Conservation (phyloP, 2,113 vertebrate genomes). For the Callipepla californica region DNA sequence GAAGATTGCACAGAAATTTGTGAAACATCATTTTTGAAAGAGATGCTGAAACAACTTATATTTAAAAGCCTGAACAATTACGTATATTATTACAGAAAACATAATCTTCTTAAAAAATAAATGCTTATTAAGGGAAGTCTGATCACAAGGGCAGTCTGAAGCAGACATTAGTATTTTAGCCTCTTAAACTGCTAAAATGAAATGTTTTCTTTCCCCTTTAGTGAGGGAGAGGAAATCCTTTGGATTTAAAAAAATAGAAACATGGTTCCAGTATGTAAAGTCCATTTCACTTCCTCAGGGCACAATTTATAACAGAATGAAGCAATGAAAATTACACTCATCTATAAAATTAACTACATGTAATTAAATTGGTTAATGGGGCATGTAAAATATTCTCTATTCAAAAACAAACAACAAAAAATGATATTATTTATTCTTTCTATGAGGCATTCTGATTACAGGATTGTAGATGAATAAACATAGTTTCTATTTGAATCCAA, state of each 20-base stretch:
- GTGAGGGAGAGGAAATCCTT: neutral
- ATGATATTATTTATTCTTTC: neutral
- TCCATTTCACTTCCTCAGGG: neutral
- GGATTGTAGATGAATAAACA: neutral
- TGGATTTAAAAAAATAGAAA: neutral
- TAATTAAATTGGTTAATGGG: constrained; percentile 41
- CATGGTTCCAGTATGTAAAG: neutral
- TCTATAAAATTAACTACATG: constrained; percentile 25
- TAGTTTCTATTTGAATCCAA: neutral
- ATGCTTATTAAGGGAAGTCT: neutral
- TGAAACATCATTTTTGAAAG: neutral
- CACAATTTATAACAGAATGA: neutral
- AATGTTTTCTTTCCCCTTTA: neutral
- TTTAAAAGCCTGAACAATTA: neutral
- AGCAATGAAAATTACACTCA: neutral
- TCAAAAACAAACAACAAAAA: neutral
- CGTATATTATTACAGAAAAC: neutral
- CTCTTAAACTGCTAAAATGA: neutral
- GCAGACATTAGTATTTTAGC: neutral
- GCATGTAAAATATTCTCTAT: neutral
- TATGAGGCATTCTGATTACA: neutral
- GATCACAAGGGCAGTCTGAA: neutral
- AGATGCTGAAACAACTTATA: neutral
- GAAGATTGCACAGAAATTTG: neutral
- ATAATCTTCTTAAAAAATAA: constrained; percentile 8